Conservation (phyloP, 2,797 vertebrate species). For the Rhinophrynus dorsalis region DNA sequence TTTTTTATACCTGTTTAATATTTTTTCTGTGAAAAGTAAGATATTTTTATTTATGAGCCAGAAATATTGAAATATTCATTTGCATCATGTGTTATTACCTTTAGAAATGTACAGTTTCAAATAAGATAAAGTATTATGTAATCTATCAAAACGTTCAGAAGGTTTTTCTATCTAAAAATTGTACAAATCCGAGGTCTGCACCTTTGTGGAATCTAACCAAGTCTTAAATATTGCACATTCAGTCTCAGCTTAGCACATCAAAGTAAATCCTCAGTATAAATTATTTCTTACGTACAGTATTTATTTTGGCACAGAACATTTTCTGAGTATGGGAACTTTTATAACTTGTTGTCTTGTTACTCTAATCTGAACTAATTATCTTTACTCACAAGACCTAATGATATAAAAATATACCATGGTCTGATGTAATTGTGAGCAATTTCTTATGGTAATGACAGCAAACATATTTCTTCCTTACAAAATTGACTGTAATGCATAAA, state of each 20-base stretch:
- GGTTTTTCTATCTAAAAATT: too few relatives aligned
- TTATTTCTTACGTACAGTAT: neutral
- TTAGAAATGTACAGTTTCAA: too few relatives aligned
- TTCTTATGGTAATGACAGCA: neutral
- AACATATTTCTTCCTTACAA: too few relatives aligned
- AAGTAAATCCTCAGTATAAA: neutral
- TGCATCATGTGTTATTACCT: too few relatives aligned
- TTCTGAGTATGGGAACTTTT: constrained; percentile 14
- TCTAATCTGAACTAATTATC: constrained; percentile 25
- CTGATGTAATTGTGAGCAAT: constrained; percentile 23
- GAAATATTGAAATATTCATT: too few relatives aligned
- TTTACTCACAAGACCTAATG: constrained; percentile 32
- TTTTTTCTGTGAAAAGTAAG: too few relatives aligned
- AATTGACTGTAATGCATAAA: too few relatives aligned
- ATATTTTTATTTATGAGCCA: too few relatives aligned
- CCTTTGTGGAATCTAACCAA: neutral
- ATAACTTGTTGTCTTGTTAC: constrained; percentile 27
- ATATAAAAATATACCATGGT: constrained; percentile 24
- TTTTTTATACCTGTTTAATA: too few relatives aligned
- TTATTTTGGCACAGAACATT: constrained; percentile 1
- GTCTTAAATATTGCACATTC: neutral
- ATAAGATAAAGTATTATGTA: too few relatives aligned
- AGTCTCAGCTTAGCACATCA: neutral
- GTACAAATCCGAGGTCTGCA: too few relatives aligned
- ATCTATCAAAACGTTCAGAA: too few relatives aligned